Evolutionary conservation across 2,797 vertebrate species (phyloP).

Genomic region (Epinephelus awoara): DNA sequence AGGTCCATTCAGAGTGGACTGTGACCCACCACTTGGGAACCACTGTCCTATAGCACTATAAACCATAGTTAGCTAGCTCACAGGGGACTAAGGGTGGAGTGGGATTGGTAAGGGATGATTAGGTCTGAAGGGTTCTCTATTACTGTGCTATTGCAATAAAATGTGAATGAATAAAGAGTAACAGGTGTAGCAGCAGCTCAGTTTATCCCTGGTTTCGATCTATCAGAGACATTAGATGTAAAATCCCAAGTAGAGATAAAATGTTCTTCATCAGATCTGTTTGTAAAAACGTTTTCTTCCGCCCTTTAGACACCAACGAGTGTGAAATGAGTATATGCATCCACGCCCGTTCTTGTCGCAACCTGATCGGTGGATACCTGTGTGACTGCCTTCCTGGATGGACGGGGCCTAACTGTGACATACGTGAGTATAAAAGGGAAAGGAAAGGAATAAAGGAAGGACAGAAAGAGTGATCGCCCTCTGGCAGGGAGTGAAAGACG

Average conservation of each 20-base stretch:
- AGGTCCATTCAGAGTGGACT: no score
- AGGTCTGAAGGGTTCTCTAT: no score
- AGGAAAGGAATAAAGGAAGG: conserved; percentile 14
- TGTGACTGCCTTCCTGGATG: conserved; percentile 88
- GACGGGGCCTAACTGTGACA: conserved; percentile 86
- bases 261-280: neutral
- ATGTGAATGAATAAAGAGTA: neutral
- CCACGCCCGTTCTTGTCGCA: conserved; percentile 85
- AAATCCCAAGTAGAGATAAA: neutral
- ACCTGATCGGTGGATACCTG: conserved; percentile 89
- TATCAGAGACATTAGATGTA: neutral
- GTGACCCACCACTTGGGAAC: no score
- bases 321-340: conserved; percentile 85
- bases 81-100: no score
- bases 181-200: neutral
- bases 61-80: no score
- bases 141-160: no score
- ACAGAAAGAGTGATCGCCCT: conserved; percentile 21
- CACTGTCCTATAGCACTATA: no score
- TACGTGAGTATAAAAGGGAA: conserved; percentile 79
- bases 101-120: no score
- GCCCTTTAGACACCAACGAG: conserved; percentile 85
- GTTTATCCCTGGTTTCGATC: neutral
- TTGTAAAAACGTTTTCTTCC: neutral
- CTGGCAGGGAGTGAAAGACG: conserved; percentile 23